phyloP scores from a whole-genome alignment of 1,140 invertebrate species.

The Antheraea pernyi region DNA sequence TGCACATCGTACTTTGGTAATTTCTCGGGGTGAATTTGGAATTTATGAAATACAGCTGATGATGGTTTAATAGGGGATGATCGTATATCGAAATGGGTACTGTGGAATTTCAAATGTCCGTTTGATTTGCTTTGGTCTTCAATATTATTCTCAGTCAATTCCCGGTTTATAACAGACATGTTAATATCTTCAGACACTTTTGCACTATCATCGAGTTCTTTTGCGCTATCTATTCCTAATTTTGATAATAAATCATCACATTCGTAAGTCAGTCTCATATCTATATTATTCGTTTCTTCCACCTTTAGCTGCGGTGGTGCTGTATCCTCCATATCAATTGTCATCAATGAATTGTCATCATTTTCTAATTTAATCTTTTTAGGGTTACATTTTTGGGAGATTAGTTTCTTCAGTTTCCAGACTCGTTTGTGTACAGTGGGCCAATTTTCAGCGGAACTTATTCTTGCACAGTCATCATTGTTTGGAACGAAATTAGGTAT shows the following conservation, averaged over 20 bases:
- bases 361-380: constrained; percentile 41
- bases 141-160: not conserved
- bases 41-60: constrained; percentile 58
- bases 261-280: constrained; percentile 27
- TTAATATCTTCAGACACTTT: not conserved
- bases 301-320: not conserved
- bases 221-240: constrained; percentile 31
- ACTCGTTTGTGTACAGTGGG: constrained; percentile 41
- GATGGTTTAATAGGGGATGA: constrained; percentile 70
- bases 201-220: not conserved
- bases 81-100: constrained; percentile 68
- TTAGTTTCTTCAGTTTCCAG: constrained; percentile 37
- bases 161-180: constrained; percentile 9
- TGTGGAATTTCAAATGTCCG: constrained; percentile 57
- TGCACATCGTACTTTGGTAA: constrained; percentile 58
- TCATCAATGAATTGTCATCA: constrained; percentile 26
- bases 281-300: constrained; percentile 12
- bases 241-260: constrained; percentile 18
- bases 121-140: constrained; percentile 25
- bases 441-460: constrained; percentile 46
- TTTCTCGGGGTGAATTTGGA: constrained; percentile 67
- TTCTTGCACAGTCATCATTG: constrained; percentile 41
- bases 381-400: constrained; percentile 24
- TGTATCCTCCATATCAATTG: not conserved
- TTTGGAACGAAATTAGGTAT: constrained; percentile 2